Base-by-base conservation (phyloP, 2,113 vertebrate genomes). In the Hyla sarda region DNA sequence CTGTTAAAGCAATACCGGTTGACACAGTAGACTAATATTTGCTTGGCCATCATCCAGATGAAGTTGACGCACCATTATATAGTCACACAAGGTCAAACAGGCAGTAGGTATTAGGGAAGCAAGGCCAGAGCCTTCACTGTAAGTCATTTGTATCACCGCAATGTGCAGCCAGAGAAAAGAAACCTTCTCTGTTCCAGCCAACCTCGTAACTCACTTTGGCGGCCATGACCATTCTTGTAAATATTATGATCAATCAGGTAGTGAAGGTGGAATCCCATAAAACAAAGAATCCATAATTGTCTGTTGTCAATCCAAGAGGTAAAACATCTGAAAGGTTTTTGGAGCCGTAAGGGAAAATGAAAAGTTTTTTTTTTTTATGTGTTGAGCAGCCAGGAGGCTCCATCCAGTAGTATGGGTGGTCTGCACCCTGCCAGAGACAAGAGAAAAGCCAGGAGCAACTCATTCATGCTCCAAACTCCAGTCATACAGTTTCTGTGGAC, bases 161-260 rank as follows among this genome's bases (percentile, higher is more conserved):
- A 62, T 37, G 17, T 45, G 78, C 78, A 62, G 56, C 56, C 56
- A 81, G 56, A 81, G 77, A 32, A 60, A 80, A 32, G 77, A 60
- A 60, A 45, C 7, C 23, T 19, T 41, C 58, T 80, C 77, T 80
- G 34, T 14, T 60, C 17, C 32, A 80, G 78, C 78, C 78, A 65
- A 62, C 13, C 56, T 81, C 78, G 34, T 81, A 81, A 56, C 32
- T 81, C 78, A 62, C 58, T 81, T 62, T 81, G 78, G 78, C 78
- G 56, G 56, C 56, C 78, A 81, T 81, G 78, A 81, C 62, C 78
- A 81, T 47, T 80, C 56, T 5, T 80, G 56, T 65, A 81, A 81
- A 81, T 81, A 65, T 81, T 81, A 81, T 62, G 56, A 81, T 81
- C 78, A 81, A 81, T 81, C 78, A 65, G 34, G 78, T 81, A 56